Evolutionary conservation across 2,113 vertebrate species (phyloP).

Genomic region (Trichomycterus rosablanca): DNA sequence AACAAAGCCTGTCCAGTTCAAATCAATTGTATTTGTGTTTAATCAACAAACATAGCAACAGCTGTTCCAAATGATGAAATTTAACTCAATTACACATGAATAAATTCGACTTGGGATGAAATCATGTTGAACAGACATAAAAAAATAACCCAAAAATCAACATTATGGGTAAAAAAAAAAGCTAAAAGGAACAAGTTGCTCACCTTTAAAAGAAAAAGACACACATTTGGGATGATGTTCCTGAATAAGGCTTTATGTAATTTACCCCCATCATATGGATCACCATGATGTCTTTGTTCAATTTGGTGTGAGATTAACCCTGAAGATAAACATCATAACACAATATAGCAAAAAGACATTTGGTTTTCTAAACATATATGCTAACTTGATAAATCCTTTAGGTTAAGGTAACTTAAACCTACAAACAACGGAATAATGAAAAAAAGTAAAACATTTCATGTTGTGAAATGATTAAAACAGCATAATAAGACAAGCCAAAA

Average conservation of each 20-base stretch:
- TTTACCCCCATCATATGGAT: constrained; percentile 18
- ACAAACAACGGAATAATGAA: constrained; percentile 38
- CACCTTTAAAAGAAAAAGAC: constrained; percentile 50
- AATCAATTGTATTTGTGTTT: too few relatives aligned
- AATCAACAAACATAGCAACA: too few relatives aligned
- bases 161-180: constrained; percentile 22
- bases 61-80: constrained; percentile 53
- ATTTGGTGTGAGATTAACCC: constrained; percentile 73
- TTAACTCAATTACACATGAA: constrained; percentile 31
- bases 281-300: constrained; percentile 54
- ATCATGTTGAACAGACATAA: too few relatives aligned
- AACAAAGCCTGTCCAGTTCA: too few relatives aligned
- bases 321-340: constrained; percentile 56
- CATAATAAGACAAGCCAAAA: constrained; percentile 48
- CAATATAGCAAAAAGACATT: constrained; percentile 12
- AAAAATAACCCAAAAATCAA: background rate
- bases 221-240: constrained; percentile 40
- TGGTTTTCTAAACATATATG: constrained; percentile 35
- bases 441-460: constrained; percentile 45
- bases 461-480: constrained; percentile 48
- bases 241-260: background rate
- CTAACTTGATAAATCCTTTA: background rate
- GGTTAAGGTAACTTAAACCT: constrained; percentile 27
- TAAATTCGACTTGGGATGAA: too few relatives aligned
- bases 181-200: constrained; percentile 28